Percentiles rank a stretch among this genome's conserved stretches.
phyloP scores from a whole-genome alignment of 2,888 invertebrate species.

The Chorisops tibialis region DNA sequence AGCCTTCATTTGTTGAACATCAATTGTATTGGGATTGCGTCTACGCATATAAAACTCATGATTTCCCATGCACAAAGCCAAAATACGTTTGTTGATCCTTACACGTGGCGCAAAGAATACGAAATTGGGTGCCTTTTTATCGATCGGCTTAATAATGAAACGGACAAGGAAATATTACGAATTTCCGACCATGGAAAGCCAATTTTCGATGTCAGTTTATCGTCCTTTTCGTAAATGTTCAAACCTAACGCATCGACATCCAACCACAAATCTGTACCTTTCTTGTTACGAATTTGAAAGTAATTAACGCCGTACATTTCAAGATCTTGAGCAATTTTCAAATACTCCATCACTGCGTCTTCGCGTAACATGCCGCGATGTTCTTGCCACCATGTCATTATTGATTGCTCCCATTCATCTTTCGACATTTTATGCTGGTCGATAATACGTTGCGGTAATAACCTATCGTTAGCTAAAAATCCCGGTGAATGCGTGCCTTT shows the following conservation, averaged over 20 bases:
- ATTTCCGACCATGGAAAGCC: constrained; percentile 99
- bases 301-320: constrained; percentile 99
- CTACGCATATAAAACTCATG: constrained; percentile 99
- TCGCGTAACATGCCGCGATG: constrained; percentile 90
- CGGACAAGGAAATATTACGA: constrained; percentile 98
- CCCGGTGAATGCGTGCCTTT: constrained; percentile 76
- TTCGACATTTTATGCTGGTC: constrained; percentile 98
- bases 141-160: constrained; percentile 99
- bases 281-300: constrained; percentile 99
- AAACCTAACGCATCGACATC: constrained; percentile 98
- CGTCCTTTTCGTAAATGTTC: constrained; percentile 98
- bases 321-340: constrained; percentile 96
- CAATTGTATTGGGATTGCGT: constrained; percentile 98
- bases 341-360: constrained; percentile 99
- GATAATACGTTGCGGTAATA: constrained; percentile 84
- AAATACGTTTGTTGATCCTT: constrained; percentile 96
- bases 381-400: constrained; percentile 98
- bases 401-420: constrained; percentile 98
- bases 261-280: constrained; percentile 95
- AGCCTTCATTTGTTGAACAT: constrained; percentile 99
- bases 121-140: constrained; percentile 99
- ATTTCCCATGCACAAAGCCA: constrained; percentile 99
- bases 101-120: constrained; percentile 98
- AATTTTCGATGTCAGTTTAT: constrained; percentile 96
- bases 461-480: constrained; percentile 87